These are phyloP conservation scores for Hermodice carunculata DNA, from an alignment of 2,888 invertebrate species.

Conservation along the genomic window DNA sequence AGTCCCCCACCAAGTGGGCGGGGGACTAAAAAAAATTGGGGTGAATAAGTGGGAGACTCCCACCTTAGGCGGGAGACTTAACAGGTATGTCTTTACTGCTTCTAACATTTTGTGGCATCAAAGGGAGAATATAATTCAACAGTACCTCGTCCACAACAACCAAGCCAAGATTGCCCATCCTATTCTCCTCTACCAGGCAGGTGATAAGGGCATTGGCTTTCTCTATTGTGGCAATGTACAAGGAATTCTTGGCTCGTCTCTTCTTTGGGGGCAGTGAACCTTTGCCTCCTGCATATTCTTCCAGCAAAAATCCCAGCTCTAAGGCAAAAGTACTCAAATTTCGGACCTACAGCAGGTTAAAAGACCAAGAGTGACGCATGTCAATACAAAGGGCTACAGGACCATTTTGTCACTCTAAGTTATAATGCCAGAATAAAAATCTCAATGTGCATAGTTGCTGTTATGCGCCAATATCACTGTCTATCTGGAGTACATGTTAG, in stretches of 20 bases:
- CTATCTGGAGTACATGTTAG: too few species aligned
- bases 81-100: too few species aligned
- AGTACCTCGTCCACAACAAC: slow-evolving; percentile 85
- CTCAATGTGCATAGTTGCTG: too few species aligned
- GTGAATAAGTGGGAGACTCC: too few species aligned
- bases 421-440: slow-evolving; percentile 4
- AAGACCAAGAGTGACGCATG: not conserved
- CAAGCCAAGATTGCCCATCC: slow-evolving; percentile 84
- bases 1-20: too few species aligned
- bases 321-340: slow-evolving; percentile 88
- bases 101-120: too few species aligned
- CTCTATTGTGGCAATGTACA: slow-evolving; percentile 95
- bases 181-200: slow-evolving; percentile 82
- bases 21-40: too few species aligned
- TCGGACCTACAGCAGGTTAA: slow-evolving; percentile 76
- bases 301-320: slow-evolving; percentile 87
- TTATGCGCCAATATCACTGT: too few species aligned
- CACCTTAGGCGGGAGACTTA: too few species aligned
- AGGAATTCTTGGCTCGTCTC: slow-evolving; percentile 81
- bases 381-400: not conserved
- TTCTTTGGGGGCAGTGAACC: slow-evolving; percentile 87
- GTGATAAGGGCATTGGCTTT: slow-evolving; percentile 89
- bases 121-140: not conserved
- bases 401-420: not conserved
- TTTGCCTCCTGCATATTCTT: slow-evolving; percentile 95